Evolutionary conservation across 2,797 vertebrate genomes (phyloP).

Genomic region (Cyprinodon diabolis): DNA sequence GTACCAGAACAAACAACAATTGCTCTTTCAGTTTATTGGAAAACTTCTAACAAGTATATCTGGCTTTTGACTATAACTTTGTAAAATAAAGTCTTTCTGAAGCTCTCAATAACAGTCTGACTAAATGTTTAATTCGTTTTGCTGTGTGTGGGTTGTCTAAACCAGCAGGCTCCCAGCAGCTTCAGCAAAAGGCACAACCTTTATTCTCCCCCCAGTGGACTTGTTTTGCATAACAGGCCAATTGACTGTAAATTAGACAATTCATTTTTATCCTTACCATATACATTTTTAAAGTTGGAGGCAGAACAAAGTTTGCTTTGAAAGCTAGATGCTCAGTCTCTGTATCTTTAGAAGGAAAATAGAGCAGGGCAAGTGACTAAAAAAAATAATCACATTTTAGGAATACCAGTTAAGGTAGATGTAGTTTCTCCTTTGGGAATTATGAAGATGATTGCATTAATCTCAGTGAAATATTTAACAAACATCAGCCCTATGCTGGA

Average conservation of each 20-base stretch:
- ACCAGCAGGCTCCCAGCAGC: slow-evolving; percentile 41
- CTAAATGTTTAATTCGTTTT: slow-evolving; percentile 28
- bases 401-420: background rate
- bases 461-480: background rate
- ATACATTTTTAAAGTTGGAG: slow-evolving; percentile 47
- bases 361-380: slow-evolving; percentile 26
- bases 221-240: slow-evolving; percentile 48
- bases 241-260: slow-evolving; percentile 50
- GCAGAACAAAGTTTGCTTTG: slow-evolving; percentile 28
- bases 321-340: slow-evolving; percentile 40
- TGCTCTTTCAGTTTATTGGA: background rate
- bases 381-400: background rate
- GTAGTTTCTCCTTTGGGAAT: background rate
- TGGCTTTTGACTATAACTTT: background rate
- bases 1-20: background rate
- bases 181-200: slow-evolving; percentile 19
- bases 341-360: slow-evolving; percentile 22
- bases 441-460: background rate
- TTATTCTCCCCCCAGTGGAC: slow-evolving; percentile 30
- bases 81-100: background rate
- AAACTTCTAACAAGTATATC: background rate
- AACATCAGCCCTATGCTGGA: background rate
- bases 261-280: slow-evolving; percentile 37
- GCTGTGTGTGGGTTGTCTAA: slow-evolving; percentile 24
- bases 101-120: slow-evolving; percentile 3